Evolutionary conservation across 2,888 invertebrate species (phyloP), one percentile per base, ranked within the genome.

Genomic region (Phoenoteleia sp.): DNA sequence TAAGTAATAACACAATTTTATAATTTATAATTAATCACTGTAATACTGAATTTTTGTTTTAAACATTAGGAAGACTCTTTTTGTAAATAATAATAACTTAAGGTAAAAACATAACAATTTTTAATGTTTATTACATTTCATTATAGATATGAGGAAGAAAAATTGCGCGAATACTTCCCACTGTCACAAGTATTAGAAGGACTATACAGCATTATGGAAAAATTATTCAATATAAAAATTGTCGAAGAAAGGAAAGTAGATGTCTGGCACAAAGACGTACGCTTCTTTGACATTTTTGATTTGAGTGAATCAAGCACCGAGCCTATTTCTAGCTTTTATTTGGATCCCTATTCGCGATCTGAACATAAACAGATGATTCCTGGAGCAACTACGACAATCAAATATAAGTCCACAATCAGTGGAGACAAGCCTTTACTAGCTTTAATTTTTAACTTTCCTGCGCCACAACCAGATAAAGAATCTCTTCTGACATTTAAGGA

Each of bases 241-340:
- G 95, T 96, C 36, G 96, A 97, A 91, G 86, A 77, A 6, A 94
- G 95, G 77, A 95, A 95, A 84, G 95, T 96, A 0, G 95, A 97
- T 64, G 95, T 96, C 0, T 99, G 99, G 99, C 97, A 98, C 91
- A 96, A 96, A 80, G 97, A 98, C 91, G 98, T 98, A 0, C 96
- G 96, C 90, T 98, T 96, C 91, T 98, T 96, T 92, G 96, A 98
- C 90, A 94, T 99, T 9, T 96, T 95, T 89, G 97, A 98, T 90
- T 94, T 95, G 13, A 95, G 96, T 6, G 64, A 83, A 39, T 90
- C 91, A 0, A 95, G 95, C 80, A 94, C 94, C 56, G 94, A 92
- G 87, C 97, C 97, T 0, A 94, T 97, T 2, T 97, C 96, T n/a
- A 97, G 97, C 5, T 98, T 98, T 91, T 98, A 97, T 92, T 94